Evolutionary conservation across 2,888 invertebrate genomes (phyloP).

Genomic region (Oxytorus armatus): DNA sequence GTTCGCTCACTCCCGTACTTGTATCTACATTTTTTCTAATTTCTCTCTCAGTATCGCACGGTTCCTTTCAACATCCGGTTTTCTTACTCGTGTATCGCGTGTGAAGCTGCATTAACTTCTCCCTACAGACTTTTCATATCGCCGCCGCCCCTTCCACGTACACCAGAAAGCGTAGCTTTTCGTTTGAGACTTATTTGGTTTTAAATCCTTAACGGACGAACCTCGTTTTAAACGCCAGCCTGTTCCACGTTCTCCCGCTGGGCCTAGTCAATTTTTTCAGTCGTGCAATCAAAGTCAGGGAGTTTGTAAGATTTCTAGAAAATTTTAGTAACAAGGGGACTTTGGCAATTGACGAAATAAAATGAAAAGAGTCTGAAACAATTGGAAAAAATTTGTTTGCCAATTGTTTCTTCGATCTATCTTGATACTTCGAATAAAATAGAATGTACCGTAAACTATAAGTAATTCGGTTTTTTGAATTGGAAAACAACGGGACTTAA

Average conservation of each 20-base stretch:
- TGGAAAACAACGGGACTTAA: too few species aligned
- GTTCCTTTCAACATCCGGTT: constrained; percentile 22
- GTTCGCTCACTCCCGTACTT: constrained; percentile 43
- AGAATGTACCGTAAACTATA: too few species aligned
- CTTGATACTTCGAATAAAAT: too few species aligned
- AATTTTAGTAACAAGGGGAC: too few species aligned
- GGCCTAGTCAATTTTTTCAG: background rate
- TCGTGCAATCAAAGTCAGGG: background rate
- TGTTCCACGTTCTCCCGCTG: constrained; percentile 7
- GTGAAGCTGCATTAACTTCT: constrained; percentile 28
- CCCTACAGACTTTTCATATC: constrained; percentile 20
- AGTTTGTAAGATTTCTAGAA: background rate
- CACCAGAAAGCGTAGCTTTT: constrained; percentile 12
- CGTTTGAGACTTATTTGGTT: background rate
- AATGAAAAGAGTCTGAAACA: too few species aligned
- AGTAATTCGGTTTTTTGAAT: too few species aligned
- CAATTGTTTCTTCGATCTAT: too few species aligned
- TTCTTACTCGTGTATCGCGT: constrained; percentile 11
- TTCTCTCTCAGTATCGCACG: constrained; percentile 46
- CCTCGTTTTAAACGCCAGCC: background rate
- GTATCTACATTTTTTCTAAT: constrained; percentile 35
- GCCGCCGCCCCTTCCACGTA: background rate
- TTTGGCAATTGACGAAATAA: too few species aligned
- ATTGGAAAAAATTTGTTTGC: too few species aligned
- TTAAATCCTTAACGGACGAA: constrained; percentile 27